A percentile compares a stretch with the other conserved stretches of the same genome.
These are phyloP conservation scores for Aegithalos caudatus DNA, from an alignment of 2,113 vertebrate genomes.

Conservation along the genomic window DNA sequence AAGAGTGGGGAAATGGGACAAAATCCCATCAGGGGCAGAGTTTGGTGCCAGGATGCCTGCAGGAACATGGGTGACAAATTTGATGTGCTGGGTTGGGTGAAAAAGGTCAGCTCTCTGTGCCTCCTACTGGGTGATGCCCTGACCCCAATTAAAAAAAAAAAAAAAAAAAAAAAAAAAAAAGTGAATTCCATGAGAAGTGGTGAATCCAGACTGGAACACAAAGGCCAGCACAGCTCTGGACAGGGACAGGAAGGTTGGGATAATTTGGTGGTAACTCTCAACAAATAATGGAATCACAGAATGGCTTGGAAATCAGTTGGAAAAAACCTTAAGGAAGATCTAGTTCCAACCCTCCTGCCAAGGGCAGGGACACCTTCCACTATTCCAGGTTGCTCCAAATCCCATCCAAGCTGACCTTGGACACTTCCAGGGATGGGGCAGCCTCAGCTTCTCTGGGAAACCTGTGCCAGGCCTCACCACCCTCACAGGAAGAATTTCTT, in stretches of 20 bases:
- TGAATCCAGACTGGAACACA: not conserved
- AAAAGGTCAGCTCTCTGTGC: not conserved
- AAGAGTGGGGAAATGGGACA: not conserved
- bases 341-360: not conserved
- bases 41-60: not conserved
- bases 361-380: not conserved
- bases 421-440: not conserved
- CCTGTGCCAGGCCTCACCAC: not conserved
- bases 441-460: not conserved
- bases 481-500: not conserved
- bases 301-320: not conserved
- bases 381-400: rapidly evolving
- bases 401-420: rapidly evolving
- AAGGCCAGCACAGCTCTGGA: not conserved
- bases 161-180: not conserved
- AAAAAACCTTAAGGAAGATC: not conserved
- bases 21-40: not conserved
- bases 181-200: not conserved
- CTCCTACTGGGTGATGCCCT: not conserved
- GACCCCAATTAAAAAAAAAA: not conserved
- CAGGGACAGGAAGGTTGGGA: not conserved
- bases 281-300: not conserved
- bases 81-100: not conserved
- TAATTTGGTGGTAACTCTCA: not conserved
- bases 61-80: not conserved